Evolutionary conservation across 2,797 vertebrate genomes (phyloP).

Genomic region (Sylvilagus floridanus): DNA sequence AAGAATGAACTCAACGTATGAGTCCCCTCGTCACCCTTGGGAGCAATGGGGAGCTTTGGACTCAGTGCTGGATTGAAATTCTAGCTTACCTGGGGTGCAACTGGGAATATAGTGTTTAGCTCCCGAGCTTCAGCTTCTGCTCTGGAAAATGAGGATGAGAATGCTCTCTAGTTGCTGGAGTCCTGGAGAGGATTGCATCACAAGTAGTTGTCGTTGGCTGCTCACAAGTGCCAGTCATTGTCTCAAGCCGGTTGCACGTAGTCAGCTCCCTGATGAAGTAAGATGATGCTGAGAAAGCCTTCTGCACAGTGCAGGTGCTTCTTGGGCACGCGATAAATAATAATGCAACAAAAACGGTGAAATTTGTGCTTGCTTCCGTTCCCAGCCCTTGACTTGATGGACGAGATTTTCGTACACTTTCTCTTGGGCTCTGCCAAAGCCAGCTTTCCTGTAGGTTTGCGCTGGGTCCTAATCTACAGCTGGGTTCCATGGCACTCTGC

Average conservation of each 20-base stretch:
- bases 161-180: neutral
- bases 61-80: neutral
- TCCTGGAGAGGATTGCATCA: neutral
- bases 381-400: neutral
- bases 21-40: neutral
- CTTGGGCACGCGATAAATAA: neutral
- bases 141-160: neutral
- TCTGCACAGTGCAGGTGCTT: neutral
- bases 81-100: neutral
- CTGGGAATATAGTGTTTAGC: neutral
- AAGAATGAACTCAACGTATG: neutral
- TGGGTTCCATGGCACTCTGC: neutral
- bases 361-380: neutral
- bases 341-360: neutral
- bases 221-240: neutral
- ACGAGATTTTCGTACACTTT: neutral
- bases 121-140: neutral
- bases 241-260: neutral
- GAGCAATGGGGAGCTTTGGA: neutral
- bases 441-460: neutral
- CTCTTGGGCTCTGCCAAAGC: neutral
- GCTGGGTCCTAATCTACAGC: neutral
- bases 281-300: neutral
- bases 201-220: too few relatives aligned
- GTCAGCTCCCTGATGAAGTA: constrained; percentile 19